Conservation (phyloP, 2,797 vertebrate genomes). For the Rhinichthys osculus region DNA sequence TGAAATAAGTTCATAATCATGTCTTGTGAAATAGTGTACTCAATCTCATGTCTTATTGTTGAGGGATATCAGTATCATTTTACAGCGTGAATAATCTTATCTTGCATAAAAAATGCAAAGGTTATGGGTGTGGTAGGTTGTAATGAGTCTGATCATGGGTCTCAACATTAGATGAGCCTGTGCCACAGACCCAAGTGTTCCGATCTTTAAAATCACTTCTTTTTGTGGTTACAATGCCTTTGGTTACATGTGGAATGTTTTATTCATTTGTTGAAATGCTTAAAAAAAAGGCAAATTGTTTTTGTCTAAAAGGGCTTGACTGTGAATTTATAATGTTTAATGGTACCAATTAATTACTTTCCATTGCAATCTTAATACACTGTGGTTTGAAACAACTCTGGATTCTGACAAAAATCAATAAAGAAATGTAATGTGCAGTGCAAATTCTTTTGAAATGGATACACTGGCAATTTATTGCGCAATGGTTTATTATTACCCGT, state of each 20-base stretch:
- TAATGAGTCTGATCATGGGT: background rate
- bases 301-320: constrained; percentile 52
- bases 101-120: constrained; percentile 22
- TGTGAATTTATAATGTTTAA: constrained; percentile 51
- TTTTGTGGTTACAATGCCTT: constrained; percentile 26
- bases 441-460: constrained; percentile 13
- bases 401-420: constrained; percentile 40
- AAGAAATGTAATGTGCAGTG: constrained; percentile 22
- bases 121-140: constrained; percentile 14
- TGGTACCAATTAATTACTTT: constrained; percentile 55
- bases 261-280: constrained; percentile 16
- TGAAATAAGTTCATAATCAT: background rate
- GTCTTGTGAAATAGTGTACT: constrained; percentile 4
- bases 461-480: constrained; percentile 12
- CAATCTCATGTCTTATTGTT: background rate
- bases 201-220: constrained; percentile 9
- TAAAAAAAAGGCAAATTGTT: constrained; percentile 11
- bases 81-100: background rate
- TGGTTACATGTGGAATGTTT: background rate
- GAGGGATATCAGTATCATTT: background rate
- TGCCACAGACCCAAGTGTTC: constrained; percentile 21
- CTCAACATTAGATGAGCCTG: background rate
- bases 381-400: constrained; percentile 56
- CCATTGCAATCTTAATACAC: constrained; percentile 60
- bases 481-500: background rate